Percentiles rank a stretch among this genome's conserved stretches.
phyloP scores from a whole-genome alignment of 2,888 invertebrate species.

The Ophonus ardosiacus region DNA sequence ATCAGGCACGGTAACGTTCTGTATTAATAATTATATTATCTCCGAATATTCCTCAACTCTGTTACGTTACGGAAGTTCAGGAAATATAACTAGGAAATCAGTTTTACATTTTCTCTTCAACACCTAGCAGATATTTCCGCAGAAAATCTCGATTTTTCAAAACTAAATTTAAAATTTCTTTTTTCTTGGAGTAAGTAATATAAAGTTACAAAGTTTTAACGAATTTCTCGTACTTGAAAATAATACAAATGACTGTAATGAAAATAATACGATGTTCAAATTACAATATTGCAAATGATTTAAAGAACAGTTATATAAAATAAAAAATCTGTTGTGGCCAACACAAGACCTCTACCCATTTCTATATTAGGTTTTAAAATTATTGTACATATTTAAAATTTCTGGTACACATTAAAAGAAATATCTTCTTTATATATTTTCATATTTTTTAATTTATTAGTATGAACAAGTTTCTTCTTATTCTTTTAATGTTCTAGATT shows the following conservation, averaged over 20 bases:
- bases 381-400: no score
- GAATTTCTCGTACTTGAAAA: not conserved
- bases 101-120: not conserved
- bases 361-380: no score
- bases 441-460: no score
- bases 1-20: no score
- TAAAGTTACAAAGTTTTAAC: slow-evolving; percentile 19
- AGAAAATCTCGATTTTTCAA: not conserved
- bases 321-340: not conserved
- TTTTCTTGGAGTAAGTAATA: slow-evolving; percentile 5
- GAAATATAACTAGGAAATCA: slow-evolving; percentile 10
- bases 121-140: not conserved
- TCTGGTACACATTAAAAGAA: no score
- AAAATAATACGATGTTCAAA: not conserved
- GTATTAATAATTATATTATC: no score
- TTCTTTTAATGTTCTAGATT: no score
- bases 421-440: no score
- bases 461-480: no score
- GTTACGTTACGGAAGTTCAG: not conserved
- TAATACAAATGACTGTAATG: not conserved
- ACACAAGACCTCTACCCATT: no score
- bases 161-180: slow-evolving; percentile 14
- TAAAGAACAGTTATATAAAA: slow-evolving; percentile 10
- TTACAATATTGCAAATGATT: not conserved
- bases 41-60: not conserved